phyloP scores from a whole-genome alignment of 2,888 invertebrate genomes.

The Drosophila recens region DNA sequence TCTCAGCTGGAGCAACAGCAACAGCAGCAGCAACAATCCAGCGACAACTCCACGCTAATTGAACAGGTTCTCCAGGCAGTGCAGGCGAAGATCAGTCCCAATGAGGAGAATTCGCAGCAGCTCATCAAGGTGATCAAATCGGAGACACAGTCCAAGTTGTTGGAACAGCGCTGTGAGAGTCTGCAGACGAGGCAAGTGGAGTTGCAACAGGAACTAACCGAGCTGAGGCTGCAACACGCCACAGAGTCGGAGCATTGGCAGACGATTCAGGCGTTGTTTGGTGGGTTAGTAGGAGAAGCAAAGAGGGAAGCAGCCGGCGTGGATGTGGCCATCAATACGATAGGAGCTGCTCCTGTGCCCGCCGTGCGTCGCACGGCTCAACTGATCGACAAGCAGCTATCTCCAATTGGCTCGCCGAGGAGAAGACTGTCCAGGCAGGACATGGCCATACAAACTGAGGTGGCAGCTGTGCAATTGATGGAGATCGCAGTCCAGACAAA shows the following conservation, averaged over 20 bases:
- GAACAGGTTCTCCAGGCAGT: slow-evolving; percentile 51
- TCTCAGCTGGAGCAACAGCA: slow-evolving; percentile 50
- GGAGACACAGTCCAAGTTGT: slow-evolving; percentile 81
- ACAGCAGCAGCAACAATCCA: slow-evolving; percentile 4
- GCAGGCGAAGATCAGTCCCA: slow-evolving; percentile 42
- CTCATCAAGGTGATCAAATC: slow-evolving; percentile 81
- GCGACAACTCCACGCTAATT: slow-evolving; percentile 34
- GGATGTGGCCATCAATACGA: slow-evolving; percentile 79
- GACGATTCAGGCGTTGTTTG: slow-evolving; percentile 82
- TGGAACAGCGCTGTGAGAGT: slow-evolving; percentile 79
- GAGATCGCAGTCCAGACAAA: slow-evolving; percentile 72
- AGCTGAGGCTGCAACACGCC: slow-evolving; percentile 75
- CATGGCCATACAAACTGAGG: slow-evolving; percentile 57
- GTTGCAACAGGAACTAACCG: slow-evolving; percentile 77
- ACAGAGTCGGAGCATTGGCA: slow-evolving; percentile 84
- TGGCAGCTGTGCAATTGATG: slow-evolving; percentile 27
- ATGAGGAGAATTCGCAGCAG: slow-evolving; percentile 67
- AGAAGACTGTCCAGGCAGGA: slow-evolving; percentile 30
- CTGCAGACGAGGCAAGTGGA: slow-evolving; percentile 68
- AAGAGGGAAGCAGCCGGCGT: not conserved
- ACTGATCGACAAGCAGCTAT: slow-evolving; percentile 76
- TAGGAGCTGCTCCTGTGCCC: slow-evolving; percentile 60
- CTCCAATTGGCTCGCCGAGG: slow-evolving; percentile 80
- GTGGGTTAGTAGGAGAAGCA: not conserved
- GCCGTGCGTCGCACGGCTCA: slow-evolving; percentile 69